A percentile compares a stretch with the other conserved stretches of the same genome.
Conservation (phyloP, 2,113 vertebrate species). For the Catharus fuscescens region DNA sequence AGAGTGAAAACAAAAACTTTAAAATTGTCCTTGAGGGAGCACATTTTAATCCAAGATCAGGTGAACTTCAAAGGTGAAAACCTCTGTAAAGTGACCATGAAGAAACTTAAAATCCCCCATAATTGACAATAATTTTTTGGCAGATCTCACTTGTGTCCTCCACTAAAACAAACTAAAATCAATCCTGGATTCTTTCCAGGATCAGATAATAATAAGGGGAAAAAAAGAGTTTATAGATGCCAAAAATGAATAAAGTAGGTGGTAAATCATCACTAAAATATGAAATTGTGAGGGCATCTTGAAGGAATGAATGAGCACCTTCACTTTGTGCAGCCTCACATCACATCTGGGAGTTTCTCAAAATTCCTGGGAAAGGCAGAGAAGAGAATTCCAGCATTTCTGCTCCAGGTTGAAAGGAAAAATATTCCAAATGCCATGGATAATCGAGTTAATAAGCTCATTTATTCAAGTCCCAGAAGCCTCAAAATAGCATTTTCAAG, state of each 20-base stretch:
- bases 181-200: background rate
- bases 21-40: background rate
- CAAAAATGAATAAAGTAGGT: background rate
- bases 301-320: background rate
- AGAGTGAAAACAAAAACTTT: background rate
- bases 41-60: background rate
- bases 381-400: background rate
- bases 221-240: too few relatives aligned
- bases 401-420: background rate
- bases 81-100: background rate
- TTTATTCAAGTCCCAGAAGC: background rate
- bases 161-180: background rate
- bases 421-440: background rate
- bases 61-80: background rate
- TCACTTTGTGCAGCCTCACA: background rate
- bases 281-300: background rate
- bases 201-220: background rate
- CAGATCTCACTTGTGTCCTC: background rate
- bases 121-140: background rate
- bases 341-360: background rate
- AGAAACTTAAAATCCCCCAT: background rate
- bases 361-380: background rate
- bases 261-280: background rate
- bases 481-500: slow-evolving; percentile 42
- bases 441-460: slow-evolving; percentile 39